Conservation (phyloP, 2,888 invertebrate species). For the Entomobrya proxima region DNA sequence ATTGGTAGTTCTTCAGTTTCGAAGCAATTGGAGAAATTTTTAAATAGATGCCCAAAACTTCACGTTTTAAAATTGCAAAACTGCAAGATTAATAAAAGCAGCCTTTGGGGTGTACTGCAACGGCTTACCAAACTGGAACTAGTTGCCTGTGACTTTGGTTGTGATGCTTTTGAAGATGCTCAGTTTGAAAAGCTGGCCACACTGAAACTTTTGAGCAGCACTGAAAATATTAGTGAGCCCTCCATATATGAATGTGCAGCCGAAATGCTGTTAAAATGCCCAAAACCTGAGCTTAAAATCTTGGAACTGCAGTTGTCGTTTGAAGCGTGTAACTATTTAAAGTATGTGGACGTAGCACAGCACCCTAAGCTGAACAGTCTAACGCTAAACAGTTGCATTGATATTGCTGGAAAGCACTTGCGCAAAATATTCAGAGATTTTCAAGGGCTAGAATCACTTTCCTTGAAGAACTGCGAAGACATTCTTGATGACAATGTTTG, state of each 20-base stretch:
- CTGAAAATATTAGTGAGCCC: not conserved
- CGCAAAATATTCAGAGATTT: slow-evolving; percentile 26
- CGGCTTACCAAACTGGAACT: not conserved
- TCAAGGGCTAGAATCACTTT: not conserved
- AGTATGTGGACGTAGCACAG: not conserved
- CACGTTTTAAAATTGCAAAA: not conserved
- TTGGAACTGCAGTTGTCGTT: not conserved
- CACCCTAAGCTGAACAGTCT: not conserved
- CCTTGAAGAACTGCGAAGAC: not conserved
- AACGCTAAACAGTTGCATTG: not conserved
- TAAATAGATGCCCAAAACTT: slow-evolving; percentile 17
- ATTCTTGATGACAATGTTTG: not conserved
- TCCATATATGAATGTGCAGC: not conserved
- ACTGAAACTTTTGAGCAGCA: not conserved
- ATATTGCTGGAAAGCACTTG: not conserved
- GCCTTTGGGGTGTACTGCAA: not conserved
- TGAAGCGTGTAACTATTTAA: not conserved
- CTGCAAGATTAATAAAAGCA: not conserved
- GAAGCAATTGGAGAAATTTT: not conserved
- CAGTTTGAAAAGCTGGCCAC: not conserved
- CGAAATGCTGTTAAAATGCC: not conserved
- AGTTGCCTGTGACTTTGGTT: not conserved
- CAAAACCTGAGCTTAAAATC: not conserved
- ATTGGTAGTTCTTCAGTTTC: not conserved
- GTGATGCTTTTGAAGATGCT: not conserved